Base-by-base conservation (phyloP, 1,140 invertebrate species). In the Drosophila bipectinata region DNA sequence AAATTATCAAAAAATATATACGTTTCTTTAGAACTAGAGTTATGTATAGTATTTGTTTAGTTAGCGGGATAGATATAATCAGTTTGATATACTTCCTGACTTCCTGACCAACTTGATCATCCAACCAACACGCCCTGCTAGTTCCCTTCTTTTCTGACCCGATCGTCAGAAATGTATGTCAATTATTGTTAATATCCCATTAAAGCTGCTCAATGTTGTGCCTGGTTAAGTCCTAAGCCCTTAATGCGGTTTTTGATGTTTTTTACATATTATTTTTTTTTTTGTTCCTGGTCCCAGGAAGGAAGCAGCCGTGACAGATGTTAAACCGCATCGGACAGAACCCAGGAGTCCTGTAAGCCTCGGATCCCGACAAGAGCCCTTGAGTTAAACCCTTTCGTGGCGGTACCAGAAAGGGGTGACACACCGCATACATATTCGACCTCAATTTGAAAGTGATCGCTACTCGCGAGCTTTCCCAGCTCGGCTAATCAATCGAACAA, bases 291-390 rank as follows among this genome's bases (percentile, higher is more conserved):
- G 44, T 69, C 66, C 32, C 44, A 47, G 51, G 26, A 64, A 82
- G 82, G 67, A 88, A 83, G 57, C 69, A 78, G 84, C 61, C 79
- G 72, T 69, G 82, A 88, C 82, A 87, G 82, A 82, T 87, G 82
- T 87, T 87, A 76, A 73, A 75, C 82, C 82, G 74, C 81, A 78
- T 68, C 69, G 56, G 30, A 58, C 68, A 74, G 76, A 67, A 52
- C 64, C 39, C 51, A 45, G 45, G 58, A 52, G 5, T 14, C 73
- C 63, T 63, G 71, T 80, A 67, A 78, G 61, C 74, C 34, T n/a
- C 10, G 12, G 34, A 88, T 78, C 78, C 75, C 82, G 81, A 75
- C 77, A 78, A 85, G 82, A 71, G 81, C 59, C 15, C 48, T 69
- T 32, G 15, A 75, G 61, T 18, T 49, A 21, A 76, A 74, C 72